Evolutionary conservation across 2,888 invertebrate species (phyloP).

Genomic region (Mythimna pallens): DNA sequence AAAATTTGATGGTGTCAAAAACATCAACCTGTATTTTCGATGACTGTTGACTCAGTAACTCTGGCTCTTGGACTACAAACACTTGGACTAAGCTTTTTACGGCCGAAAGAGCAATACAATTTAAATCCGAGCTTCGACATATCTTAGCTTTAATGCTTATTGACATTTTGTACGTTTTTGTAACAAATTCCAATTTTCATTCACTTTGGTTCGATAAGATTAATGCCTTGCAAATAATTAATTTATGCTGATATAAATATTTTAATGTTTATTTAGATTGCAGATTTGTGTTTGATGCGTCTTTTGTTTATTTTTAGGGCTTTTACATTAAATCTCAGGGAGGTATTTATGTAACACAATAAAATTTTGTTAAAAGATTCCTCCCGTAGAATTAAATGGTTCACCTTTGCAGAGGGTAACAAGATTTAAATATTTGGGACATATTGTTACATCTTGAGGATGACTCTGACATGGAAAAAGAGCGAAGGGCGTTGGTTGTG

Average conservation of each 20-base stretch:
- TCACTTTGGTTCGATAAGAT: slow-evolving; percentile 64
- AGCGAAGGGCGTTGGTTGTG: no score
- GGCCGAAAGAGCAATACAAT: slow-evolving; percentile 75
- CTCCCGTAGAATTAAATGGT: no score
- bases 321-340: neutral
- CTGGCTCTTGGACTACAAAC: slow-evolving; percentile 69
- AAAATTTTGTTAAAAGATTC: no score
- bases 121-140: slow-evolving; percentile 79
- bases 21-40: neutral
- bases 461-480: no score
- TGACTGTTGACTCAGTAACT: slow-evolving; percentile 21
- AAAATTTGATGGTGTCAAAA: neutral
- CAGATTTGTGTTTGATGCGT: slow-evolving; percentile 27
- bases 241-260: slow-evolving; percentile 56
- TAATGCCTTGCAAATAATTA: slow-evolving; percentile 71
- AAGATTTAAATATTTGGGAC: no score
- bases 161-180: slow-evolving; percentile 75
- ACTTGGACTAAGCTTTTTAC: slow-evolving; percentile 76
- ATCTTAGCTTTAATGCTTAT: slow-evolving; percentile 74
- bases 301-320: neutral
- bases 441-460: no score
- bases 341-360: neutral
- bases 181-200: slow-evolving; percentile 60
- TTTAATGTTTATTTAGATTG: slow-evolving; percentile 52
- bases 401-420: no score